Conservation (phyloP, 2,888 invertebrate genomes). For the Polyommatus icarus region DNA sequence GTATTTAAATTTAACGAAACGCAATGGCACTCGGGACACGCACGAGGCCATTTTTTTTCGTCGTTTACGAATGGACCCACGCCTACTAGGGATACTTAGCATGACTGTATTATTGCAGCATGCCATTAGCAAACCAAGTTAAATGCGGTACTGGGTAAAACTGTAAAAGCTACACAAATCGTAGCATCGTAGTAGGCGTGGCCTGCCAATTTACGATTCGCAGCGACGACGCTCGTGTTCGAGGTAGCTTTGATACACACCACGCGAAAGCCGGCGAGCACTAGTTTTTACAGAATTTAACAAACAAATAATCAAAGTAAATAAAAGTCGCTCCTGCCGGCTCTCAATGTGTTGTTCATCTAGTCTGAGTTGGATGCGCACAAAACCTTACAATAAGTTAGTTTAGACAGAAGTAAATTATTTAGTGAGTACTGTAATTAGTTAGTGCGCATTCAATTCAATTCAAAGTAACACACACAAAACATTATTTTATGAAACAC, state of each 20-base stretch:
- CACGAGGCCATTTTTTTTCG: background rate
- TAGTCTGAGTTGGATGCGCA: background rate
- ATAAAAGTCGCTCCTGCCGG: background rate
- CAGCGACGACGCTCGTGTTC: background rate
- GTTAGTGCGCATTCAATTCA: background rate
- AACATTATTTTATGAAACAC: conserved; percentile 2
- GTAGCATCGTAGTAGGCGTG: background rate
- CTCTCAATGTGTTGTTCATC: background rate
- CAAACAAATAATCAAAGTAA: background rate
- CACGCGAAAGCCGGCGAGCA: background rate
- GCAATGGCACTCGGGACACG: background rate
- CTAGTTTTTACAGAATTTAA: background rate
- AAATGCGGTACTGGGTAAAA: too few species aligned
- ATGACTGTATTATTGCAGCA: background rate
- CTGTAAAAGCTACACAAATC: background rate
- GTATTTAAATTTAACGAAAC: background rate
- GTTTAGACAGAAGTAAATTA: too few species aligned
- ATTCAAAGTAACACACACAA: background rate
- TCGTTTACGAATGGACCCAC: background rate
- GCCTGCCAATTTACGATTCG: background rate
- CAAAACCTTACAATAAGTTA: background rate
- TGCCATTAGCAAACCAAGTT: too few species aligned
- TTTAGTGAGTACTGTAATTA: background rate
- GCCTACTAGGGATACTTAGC: background rate
- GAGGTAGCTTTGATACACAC: background rate